Evolutionary conservation across 2,888 invertebrate genomes (phyloP).

Genomic region (Apodemia duryi): DNA sequence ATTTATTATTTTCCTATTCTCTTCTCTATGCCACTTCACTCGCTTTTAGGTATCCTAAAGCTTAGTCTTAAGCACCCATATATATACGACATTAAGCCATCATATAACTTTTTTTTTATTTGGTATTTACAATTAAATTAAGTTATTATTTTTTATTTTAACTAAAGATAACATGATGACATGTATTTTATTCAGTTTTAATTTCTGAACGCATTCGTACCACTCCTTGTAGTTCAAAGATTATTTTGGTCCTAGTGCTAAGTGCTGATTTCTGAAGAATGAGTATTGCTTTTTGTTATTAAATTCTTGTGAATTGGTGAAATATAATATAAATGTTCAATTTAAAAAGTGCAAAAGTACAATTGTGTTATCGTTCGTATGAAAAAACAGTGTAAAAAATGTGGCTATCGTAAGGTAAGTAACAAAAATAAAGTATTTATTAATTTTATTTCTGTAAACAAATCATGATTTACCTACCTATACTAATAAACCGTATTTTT

Average conservation of each 20-base stretch:
- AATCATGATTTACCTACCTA: not conserved
- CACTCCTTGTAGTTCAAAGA: slow-evolving; percentile 37
- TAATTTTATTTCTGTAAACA: not conserved
- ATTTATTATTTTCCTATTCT: no score
- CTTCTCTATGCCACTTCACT: no score
- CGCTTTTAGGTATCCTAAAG: no score
- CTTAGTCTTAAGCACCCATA: no score
- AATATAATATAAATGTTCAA: slow-evolving; percentile 21
- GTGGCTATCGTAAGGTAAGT: not conserved
- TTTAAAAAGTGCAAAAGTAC: slow-evolving; percentile 23
- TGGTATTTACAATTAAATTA: not conserved
- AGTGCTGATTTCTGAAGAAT: slow-evolving; percentile 11
- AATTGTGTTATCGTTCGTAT: slow-evolving; percentile 13
- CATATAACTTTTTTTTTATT: not conserved
- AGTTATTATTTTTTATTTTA: not conserved
- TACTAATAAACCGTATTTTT: not conserved
- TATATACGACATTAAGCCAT: no score
- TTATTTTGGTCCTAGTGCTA: slow-evolving; percentile 39
- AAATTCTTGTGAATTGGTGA: slow-evolving; percentile 17
- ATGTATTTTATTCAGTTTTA: not conserved
- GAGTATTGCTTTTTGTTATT: slow-evolving; percentile 24
- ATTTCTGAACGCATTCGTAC: slow-evolving; percentile 39
- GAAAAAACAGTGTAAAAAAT: slow-evolving; percentile 16
- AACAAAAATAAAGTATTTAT: not conserved
- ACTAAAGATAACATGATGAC: not conserved